Conservation (phyloP, 1,140 invertebrate genomes). For the Portunus trituberculatus region DNA sequence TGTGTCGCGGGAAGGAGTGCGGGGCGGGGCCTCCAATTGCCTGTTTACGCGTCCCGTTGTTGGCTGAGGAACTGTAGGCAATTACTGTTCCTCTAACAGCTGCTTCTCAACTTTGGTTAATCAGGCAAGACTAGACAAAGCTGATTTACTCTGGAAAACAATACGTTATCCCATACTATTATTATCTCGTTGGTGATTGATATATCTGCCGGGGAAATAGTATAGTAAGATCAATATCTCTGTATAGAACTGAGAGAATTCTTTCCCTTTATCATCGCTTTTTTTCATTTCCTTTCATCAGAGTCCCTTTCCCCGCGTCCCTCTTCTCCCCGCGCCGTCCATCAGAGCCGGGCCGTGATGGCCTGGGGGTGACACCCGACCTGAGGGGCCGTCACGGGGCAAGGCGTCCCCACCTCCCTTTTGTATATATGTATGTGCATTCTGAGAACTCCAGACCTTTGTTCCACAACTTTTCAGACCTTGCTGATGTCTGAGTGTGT, state of each 20-base stretch:
- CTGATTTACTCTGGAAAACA: not conserved
- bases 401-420: constrained; percentile 57
- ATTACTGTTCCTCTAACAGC: constrained; percentile 43
- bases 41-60: not conserved
- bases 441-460: constrained; percentile 1
- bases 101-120: constrained; percentile 24
- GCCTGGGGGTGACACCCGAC: constrained; percentile 53
- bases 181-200: not conserved
- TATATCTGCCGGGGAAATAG: not conserved
- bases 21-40: not conserved
- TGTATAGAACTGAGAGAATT: not conserved
- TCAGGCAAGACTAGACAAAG: not conserved
- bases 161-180: not conserved
- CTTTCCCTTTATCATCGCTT: constrained; percentile 41
- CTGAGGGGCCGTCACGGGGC: constrained; percentile 45
- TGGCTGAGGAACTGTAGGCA: constrained; percentile 34
- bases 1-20: not conserved
- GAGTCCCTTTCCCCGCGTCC: not conserved
- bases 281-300: constrained; percentile 30
- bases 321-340: constrained; percentile 24
- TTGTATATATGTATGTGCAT: constrained; percentile 55
- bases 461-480: constrained; percentile 12
- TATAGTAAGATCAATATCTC: constrained; percentile 24
- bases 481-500: not conserved
- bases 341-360: constrained; percentile 47